These are phyloP conservation scores for Coregonus ussuriensis DNA, from an alignment of 2,797 vertebrate genomes.

Conservation along the genomic window DNA sequence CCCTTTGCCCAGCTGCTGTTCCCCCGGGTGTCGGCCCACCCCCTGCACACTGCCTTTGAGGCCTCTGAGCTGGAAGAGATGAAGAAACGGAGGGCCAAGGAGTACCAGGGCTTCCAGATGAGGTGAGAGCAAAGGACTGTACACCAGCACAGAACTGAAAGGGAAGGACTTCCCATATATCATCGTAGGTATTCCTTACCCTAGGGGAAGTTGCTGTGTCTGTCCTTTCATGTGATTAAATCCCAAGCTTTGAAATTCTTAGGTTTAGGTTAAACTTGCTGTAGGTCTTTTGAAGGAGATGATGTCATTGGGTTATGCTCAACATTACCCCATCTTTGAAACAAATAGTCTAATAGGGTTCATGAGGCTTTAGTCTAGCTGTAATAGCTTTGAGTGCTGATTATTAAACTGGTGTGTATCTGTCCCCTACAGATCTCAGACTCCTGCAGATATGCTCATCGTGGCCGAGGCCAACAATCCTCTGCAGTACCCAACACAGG, in stretches of 20 bases:
- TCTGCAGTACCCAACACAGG: conserved; percentile 88
- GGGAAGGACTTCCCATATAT: neutral
- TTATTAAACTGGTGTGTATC: neutral
- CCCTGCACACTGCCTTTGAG: conserved; percentile 75
- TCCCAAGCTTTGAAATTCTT: no score
- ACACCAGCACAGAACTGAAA: neutral
- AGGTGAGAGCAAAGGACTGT: conserved; percentile 69
- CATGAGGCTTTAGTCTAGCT: neutral
- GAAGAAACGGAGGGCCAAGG: conserved; percentile 75
- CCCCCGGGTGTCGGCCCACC: conserved; percentile 70
- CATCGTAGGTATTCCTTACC: neutral
- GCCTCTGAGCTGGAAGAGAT: conserved; percentile 74
- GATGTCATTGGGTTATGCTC: neutral
- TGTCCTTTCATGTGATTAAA: neutral
- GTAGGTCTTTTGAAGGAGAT: neutral
- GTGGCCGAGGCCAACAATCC: conserved; percentile 87
- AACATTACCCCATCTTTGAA: neutral
- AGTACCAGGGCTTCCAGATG: conserved; percentile 79
- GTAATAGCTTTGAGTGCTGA: neutral
- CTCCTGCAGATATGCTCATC: conserved; percentile 79
- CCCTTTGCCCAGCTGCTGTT: conserved; percentile 81
- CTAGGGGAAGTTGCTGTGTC: neutral
- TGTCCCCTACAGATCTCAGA: conserved; percentile 69
- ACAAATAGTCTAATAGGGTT: neutral
- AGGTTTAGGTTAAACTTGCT: neutral